phyloP scores from a whole-genome alignment of 2,888 invertebrate species.

The Pachymerium ferrugineum region DNA sequence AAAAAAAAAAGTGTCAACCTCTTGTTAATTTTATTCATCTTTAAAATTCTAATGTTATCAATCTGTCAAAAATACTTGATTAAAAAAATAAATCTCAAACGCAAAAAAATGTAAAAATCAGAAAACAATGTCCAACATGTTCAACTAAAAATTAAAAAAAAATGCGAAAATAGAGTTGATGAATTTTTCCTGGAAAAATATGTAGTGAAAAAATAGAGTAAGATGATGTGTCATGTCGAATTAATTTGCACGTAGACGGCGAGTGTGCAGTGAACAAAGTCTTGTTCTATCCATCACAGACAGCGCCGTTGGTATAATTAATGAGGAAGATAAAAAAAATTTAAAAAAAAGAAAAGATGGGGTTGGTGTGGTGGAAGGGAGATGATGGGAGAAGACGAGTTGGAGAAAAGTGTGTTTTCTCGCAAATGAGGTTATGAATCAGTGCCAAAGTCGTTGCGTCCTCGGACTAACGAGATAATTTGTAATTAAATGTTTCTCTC shows the following conservation, averaged over 20 bases:
- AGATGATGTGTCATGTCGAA: neutral
- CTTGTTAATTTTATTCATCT: no score
- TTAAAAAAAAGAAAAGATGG: neutral
- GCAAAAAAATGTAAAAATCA: no score
- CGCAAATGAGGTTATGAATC: slow-evolving; percentile 1
- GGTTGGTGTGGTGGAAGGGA: neutral
- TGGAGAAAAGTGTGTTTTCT: no score
- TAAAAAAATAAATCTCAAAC: no score
- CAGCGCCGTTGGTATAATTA: neutral
- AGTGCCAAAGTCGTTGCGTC: neutral
- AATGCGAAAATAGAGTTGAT: no score
- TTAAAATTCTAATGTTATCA: no score
- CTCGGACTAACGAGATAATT: neutral
- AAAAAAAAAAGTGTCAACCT: no score
- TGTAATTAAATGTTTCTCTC: neutral
- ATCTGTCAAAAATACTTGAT: no score
- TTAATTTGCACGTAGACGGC: neutral
- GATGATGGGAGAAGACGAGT: no score
- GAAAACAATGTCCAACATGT: no score
- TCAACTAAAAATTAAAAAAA: no score
- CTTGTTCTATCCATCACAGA: neutral
- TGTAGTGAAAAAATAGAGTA: neutral
- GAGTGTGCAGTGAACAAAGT: neutral
- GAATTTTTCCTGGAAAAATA: no score
- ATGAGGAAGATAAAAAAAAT: neutral